phyloP scores from a whole-genome alignment of 2,797 vertebrate genomes.

The Euthynnus affinis region DNA sequence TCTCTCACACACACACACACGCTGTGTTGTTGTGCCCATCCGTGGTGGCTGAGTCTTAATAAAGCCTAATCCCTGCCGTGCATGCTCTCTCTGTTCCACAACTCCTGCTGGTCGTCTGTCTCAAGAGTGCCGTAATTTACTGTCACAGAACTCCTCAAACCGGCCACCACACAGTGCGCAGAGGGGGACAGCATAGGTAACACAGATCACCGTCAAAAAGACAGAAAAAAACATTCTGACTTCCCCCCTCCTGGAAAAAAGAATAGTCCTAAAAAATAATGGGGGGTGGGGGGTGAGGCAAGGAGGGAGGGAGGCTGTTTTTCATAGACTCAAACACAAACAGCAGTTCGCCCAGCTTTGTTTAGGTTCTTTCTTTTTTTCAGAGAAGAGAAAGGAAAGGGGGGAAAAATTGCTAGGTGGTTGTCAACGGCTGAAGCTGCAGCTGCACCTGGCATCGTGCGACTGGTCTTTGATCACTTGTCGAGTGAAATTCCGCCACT shows the following conservation, averaged over 20 bases:
- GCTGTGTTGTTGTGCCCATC: constrained; percentile 77
- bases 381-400: constrained; percentile 50
- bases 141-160: constrained; percentile 84
- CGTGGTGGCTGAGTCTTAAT: constrained; percentile 78
- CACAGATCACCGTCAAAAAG: constrained; percentile 72
- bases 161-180: constrained; percentile 74
- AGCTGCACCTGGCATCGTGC: constrained; percentile 80
- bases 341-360: constrained; percentile 79
- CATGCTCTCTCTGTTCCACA: constrained; percentile 79
- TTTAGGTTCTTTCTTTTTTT: constrained; percentile 63
- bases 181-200: constrained; percentile 70
- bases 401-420: constrained; percentile 67
- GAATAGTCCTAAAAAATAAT: constrained; percentile 79
- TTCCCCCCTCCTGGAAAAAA: constrained; percentile 59
- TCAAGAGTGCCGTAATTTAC: constrained; percentile 85
- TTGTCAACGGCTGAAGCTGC: constrained; percentile 82
- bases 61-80: constrained; percentile 83
- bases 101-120: constrained; percentile 82
- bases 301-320: constrained; percentile 63
- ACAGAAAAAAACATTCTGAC: constrained; percentile 54
- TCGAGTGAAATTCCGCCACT: constrained; percentile 84
- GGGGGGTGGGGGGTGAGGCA: constrained; percentile 33
- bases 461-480: constrained; percentile 85
- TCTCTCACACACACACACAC: constrained; percentile 58
- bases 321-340: constrained; percentile 78